phyloP scores from a whole-genome alignment of 2,113 vertebrate genomes.

The Gopherus evgoodei region DNA sequence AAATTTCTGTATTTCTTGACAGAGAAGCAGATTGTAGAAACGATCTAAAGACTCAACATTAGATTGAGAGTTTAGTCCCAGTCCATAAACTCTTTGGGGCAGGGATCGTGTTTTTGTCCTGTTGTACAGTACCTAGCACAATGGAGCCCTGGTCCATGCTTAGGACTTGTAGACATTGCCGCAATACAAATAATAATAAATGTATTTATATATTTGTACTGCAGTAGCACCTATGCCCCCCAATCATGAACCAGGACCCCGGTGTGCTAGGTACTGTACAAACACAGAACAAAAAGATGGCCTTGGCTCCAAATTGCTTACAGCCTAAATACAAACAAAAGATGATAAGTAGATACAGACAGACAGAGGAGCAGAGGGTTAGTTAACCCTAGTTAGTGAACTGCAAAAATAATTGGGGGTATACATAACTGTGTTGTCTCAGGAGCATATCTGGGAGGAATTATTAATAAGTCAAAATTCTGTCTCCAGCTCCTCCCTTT shows the following conservation, averaged over 20 bases:
- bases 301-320: accelerated
- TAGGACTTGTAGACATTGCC: neutral
- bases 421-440: neutral
- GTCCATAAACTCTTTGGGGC: neutral
- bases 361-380: accelerated
- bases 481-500: neutral
- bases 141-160: neutral
- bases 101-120: neutral
- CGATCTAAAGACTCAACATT: neutral
- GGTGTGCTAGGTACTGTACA: accelerated
- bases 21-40: neutral
- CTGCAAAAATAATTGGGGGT: neutral
- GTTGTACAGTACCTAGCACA: neutral
- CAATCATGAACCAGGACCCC: neutral
- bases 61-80: neutral
- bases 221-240: accelerated
- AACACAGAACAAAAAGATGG: neutral
- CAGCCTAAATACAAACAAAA: neutral
- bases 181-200: neutral
- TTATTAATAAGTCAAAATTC: neutral
- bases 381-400: neutral
- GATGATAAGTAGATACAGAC: accelerated
- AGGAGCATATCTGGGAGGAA: neutral
- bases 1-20: neutral
- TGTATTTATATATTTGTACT: neutral